Percentiles rank a stretch among this genome's conserved stretches.
phyloP scores from a whole-genome alignment of 2,888 invertebrate species.

The Trissoscelio sp. region DNA sequence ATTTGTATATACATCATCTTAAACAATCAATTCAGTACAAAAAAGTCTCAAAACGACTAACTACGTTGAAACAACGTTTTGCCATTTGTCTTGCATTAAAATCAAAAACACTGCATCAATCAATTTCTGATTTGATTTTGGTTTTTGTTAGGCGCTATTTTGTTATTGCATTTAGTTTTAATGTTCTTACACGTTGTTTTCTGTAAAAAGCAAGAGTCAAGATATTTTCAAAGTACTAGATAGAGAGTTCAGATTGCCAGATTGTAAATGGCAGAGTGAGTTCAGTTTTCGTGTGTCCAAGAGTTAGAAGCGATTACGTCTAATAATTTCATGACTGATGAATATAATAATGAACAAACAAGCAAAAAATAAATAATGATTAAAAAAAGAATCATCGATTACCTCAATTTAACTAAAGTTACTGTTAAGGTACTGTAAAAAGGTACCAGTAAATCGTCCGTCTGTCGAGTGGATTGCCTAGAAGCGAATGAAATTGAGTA shows the following conservation, averaged over 20 bases:
- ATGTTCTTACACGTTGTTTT: conserved; percentile 74
- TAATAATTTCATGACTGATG: conserved; percentile 76
- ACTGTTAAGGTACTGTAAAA: conserved; percentile 76
- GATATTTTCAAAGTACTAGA: conserved; percentile 72
- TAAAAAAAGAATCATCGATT: conserved; percentile 74
- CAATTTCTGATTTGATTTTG: neutral
- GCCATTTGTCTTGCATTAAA: conserved; percentile 1
- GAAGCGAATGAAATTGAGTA: conserved; percentile 66
- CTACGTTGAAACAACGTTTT: conserved; percentile 1
- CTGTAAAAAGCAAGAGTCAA: conserved; percentile 72
- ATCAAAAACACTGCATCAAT: conserved; percentile 26
- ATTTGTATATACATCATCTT: neutral
- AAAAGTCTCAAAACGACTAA: neutral
- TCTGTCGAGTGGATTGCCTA: conserved; percentile 80
- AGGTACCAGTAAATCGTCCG: conserved; percentile 78
- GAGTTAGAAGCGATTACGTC: conserved; percentile 60
- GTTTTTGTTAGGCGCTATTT: conserved; percentile 76
- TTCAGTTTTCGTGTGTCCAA: conserved; percentile 71
- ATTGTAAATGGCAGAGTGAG: conserved; percentile 65
- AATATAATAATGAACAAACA: conserved; percentile 14
- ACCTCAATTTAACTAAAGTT: conserved; percentile 81
- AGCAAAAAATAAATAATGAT: neutral
- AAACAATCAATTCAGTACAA: neutral
- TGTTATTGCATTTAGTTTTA: conserved; percentile 79
- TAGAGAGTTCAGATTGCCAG: conserved; percentile 72